Conservation (phyloP, 2,797 vertebrate species). For the Lacerta bilineata region DNA sequence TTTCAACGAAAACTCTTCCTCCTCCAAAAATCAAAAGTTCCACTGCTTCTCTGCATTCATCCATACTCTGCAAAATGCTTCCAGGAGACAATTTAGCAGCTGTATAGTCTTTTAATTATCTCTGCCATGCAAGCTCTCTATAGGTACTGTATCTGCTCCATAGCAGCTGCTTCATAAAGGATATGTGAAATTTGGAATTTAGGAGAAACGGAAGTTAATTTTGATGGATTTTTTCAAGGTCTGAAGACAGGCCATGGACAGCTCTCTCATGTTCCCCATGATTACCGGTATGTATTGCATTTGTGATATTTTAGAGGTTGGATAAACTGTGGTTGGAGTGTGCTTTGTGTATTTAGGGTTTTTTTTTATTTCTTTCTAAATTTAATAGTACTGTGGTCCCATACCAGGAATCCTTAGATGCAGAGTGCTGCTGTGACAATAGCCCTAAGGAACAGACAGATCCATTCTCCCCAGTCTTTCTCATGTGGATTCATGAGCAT, state of each 20-base stretch:
- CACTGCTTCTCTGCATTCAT: not conserved
- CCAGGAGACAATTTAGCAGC: constrained; percentile 17
- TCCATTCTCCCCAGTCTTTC: no score
- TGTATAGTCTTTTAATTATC: not conserved
- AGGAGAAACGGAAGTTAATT: not conserved
- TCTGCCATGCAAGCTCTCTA: not conserved
- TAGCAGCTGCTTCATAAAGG: not conserved
- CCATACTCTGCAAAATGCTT: not conserved
- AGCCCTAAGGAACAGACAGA: no score
- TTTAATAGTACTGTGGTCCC: not conserved
- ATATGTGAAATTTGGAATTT: constrained; percentile 2
- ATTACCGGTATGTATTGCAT: not conserved
- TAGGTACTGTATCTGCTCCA: not conserved
- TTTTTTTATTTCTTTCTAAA: not conserved
- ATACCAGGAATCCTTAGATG: no score
- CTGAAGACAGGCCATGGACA: not conserved
- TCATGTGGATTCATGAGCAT: no score
- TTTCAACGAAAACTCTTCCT: constrained; percentile 16
- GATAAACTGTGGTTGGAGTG: not conserved
- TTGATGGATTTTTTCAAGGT: constrained; percentile 6
- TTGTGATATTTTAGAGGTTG: not conserved
- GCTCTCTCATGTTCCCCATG: not conserved
- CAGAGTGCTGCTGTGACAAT: no score
- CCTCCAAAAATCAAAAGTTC: not conserved
- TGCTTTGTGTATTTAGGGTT: not conserved